A percentile compares a stretch with the other conserved stretches of the same genome.
phyloP scores from a whole-genome alignment of 2,113 vertebrate genomes.

The Prietella phreatophila region DNA sequence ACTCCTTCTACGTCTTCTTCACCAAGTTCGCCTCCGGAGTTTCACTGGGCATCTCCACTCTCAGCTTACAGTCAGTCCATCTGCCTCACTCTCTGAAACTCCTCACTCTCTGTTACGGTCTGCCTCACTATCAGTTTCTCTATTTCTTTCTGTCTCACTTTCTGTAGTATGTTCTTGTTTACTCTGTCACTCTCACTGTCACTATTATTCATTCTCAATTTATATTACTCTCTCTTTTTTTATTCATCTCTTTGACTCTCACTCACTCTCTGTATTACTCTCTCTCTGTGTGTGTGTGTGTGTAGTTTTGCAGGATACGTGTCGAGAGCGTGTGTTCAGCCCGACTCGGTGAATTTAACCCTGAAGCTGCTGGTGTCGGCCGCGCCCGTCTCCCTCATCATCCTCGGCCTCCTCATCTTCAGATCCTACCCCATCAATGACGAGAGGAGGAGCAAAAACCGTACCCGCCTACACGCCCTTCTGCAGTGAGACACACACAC shows the following conservation, averaged over 20 bases:
- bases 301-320: conserved; percentile 87
- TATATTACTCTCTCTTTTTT: not conserved
- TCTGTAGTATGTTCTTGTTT: not conserved
- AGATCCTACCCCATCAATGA: conserved; percentile 88
- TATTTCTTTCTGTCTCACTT: not conserved
- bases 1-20: conserved; percentile 97
- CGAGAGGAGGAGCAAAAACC: conserved; percentile 79
- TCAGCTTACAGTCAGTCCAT: conserved; percentile 85
- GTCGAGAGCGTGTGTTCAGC: conserved; percentile 80
- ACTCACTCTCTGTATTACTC: not conserved
- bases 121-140: not conserved
- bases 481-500: conserved; percentile 29
- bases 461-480: conserved; percentile 78
- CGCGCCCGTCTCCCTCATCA: conserved; percentile 80
- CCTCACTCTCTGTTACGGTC: not conserved
- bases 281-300: not conserved
- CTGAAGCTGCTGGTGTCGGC: conserved; percentile 87
- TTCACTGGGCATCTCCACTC: conserved; percentile 89
- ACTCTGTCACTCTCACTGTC: not conserved
- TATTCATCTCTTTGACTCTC: not conserved
- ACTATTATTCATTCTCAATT: not conserved
- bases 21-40: conserved; percentile 91
- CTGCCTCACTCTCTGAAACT: not conserved
- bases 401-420: conserved; percentile 84
- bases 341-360: conserved; percentile 75